Evolutionary conservation across 2,797 vertebrate species (phyloP).

Genomic region (Gorsachius magnificus): DNA sequence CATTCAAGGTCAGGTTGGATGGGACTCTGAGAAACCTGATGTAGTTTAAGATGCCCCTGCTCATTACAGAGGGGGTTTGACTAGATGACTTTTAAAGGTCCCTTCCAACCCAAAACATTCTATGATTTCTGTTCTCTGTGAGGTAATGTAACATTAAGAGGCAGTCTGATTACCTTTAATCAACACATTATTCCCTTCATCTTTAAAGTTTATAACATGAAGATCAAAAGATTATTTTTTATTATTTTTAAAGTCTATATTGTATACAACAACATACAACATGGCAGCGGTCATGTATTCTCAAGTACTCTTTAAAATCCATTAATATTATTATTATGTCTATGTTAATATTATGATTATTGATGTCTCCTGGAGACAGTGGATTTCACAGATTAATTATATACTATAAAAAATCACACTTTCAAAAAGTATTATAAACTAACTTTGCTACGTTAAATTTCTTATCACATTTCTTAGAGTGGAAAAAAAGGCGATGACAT

Average conservation of each 20-base stretch:
- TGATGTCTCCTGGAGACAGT: neutral
- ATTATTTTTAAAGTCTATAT: neutral
- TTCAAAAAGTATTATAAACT: neutral
- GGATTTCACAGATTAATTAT: neutral
- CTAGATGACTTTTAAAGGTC: neutral
- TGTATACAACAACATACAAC: neutral
- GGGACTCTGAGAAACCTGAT: neutral
- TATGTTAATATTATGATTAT: neutral
- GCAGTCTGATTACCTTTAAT: neutral
- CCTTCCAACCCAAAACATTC: neutral
- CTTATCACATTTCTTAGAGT: neutral
- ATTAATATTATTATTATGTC: no score
- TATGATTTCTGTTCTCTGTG: neutral
- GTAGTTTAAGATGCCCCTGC: neutral
- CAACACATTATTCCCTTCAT: neutral
- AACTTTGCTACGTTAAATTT: neutral
- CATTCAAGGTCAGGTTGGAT: rapidly evolving
- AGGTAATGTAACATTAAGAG: neutral
- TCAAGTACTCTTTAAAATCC: neutral
- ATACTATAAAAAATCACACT: neutral
- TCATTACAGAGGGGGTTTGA: no score
- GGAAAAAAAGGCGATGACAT: neutral
- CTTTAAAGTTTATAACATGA: neutral
- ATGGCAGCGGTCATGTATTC: neutral
- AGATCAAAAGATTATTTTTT: neutral